These are phyloP conservation scores for Hybos culiciformis DNA, from an alignment of 2,888 invertebrate genomes.

Conservation along the genomic window DNA sequence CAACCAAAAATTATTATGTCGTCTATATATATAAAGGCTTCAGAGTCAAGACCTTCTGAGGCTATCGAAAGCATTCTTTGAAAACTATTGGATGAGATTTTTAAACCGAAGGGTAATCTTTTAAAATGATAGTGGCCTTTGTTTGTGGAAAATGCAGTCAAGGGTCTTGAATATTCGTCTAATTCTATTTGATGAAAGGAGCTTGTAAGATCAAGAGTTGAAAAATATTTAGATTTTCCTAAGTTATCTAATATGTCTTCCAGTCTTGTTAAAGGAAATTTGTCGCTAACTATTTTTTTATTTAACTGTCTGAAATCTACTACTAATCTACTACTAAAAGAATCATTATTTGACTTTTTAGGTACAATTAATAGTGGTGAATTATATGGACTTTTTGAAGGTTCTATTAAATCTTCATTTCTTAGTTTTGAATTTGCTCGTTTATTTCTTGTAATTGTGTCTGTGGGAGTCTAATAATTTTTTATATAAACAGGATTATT, in stretches of 20 bases:
- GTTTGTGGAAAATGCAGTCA: constrained; percentile 12
- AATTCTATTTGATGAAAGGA: constrained; percentile 12
- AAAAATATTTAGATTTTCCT: constrained; percentile 13
- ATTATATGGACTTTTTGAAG: constrained; percentile 12
- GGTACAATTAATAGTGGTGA: constrained; percentile 12
- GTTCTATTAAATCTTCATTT: constrained; percentile 10
- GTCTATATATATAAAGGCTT: constrained; percentile 16
- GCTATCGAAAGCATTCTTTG: constrained; percentile 15
- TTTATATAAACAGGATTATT: no score
- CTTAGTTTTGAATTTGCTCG: constrained; percentile 4
- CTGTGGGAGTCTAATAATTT: no score
- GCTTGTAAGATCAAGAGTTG: constrained; percentile 11
- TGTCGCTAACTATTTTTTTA: constrained; percentile 9
- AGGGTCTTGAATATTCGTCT: constrained; percentile 9
- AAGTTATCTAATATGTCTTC: constrained; percentile 10
- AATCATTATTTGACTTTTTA: constrained; percentile 7
- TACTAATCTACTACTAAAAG: constrained; percentile 9
- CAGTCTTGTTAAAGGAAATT: constrained; percentile 10
- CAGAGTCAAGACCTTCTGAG: constrained; percentile 6
- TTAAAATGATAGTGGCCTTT: constrained; percentile 13
- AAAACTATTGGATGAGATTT: constrained; percentile 14
- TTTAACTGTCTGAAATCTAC: constrained; percentile 11
- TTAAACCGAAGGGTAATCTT: constrained; percentile 13
- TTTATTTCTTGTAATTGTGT: no score
- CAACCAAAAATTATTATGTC: constrained; percentile 16